Evolutionary conservation across 1,140 invertebrate species (phyloP).

Genomic region (Whitmania pigra): DNA sequence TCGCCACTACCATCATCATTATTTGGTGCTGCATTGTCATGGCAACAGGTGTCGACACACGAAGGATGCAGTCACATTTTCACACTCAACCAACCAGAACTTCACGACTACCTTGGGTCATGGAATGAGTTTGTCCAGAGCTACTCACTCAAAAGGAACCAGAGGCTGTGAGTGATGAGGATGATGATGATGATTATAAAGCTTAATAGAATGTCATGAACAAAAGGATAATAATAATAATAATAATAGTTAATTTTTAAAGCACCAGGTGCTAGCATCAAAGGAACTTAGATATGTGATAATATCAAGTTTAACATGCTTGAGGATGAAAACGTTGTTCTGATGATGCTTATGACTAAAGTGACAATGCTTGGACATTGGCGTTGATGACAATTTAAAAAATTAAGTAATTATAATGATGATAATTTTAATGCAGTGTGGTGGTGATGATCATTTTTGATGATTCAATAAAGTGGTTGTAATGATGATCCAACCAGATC

Average conservation of each 20-base stretch:
- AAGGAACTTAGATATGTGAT: too few species aligned
- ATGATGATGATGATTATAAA: not conserved
- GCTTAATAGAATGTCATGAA: not conserved
- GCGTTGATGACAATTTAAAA: not conserved
- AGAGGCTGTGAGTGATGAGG: constrained; percentile 16
- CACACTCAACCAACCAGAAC: constrained; percentile 50
- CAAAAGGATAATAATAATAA: not conserved
- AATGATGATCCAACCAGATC: not conserved
- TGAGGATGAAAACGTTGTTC: not conserved
- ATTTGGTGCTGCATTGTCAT: too few species aligned
- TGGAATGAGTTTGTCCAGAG: constrained; percentile 32
- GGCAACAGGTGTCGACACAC: too few species aligned
- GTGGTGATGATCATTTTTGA: too few species aligned
- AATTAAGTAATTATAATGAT: not conserved
- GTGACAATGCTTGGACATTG: not conserved
- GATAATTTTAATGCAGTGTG: not conserved
- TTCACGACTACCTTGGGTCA: constrained; percentile 45
- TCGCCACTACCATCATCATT: too few species aligned
- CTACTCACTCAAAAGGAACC: constrained; percentile 20
- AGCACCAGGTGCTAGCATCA: too few species aligned
- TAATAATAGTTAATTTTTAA: too few species aligned
- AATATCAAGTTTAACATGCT: not conserved
- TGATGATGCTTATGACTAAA: too few species aligned
- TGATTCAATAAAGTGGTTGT: not conserved
- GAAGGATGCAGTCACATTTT: constrained; percentile 46